Conservation (phyloP, 1,140 invertebrate genomes). For the Musca domestica region DNA sequence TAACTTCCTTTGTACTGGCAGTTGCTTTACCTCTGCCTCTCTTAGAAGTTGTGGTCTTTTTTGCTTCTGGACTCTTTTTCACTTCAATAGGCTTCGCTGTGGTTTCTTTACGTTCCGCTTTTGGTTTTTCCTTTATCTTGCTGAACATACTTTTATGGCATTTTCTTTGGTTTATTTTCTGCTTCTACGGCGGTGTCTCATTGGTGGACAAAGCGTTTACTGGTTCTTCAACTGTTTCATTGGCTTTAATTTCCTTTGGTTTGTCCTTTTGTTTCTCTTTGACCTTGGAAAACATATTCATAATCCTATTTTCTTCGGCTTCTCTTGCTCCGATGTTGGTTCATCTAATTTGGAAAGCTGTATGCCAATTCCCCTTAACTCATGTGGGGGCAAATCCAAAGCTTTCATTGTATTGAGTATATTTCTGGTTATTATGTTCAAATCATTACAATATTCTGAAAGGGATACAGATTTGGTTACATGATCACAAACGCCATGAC, state of each 20-base stretch:
- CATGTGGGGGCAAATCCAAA: slow-evolving; percentile 64
- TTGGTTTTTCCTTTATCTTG: background rate
- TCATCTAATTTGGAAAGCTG: slow-evolving; percentile 71
- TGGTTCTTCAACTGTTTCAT: background rate
- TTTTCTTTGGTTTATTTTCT: background rate
- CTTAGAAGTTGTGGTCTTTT: background rate
- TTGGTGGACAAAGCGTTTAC: background rate
- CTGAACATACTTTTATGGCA: background rate
- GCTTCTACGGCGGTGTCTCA: background rate
- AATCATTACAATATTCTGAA: slow-evolving; percentile 65
- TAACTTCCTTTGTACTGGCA: background rate
- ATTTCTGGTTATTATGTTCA: slow-evolving; percentile 67
- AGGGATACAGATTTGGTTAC: slow-evolving; percentile 78
- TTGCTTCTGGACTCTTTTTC: background rate
- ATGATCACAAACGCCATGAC: slow-evolving; percentile 88
- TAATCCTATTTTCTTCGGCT: slow-evolving; percentile 37
- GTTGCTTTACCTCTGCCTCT: background rate
- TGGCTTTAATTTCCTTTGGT: background rate
- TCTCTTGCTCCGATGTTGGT: slow-evolving; percentile 39
- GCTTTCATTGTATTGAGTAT: slow-evolving; percentile 65
- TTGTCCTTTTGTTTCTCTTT: slow-evolving; percentile 54
- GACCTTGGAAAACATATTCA: slow-evolving; percentile 52
- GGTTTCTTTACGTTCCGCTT: background rate
- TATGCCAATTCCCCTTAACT: slow-evolving; percentile 77
- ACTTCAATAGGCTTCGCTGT: background rate